Conservation (phyloP, 2,113 vertebrate species). For the Clupea harengus region DNA sequence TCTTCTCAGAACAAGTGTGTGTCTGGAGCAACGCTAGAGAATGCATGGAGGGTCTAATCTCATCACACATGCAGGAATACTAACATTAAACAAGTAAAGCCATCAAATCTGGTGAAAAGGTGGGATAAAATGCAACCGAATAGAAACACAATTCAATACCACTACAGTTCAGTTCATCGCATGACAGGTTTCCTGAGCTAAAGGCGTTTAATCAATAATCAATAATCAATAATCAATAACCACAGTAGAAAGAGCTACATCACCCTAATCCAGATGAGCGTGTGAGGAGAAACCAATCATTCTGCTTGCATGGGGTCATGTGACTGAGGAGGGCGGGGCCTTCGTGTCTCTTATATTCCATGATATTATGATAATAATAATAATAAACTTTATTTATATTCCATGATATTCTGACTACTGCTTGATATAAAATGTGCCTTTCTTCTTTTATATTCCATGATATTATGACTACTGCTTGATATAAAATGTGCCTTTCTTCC, state of each 20-base stretch:
- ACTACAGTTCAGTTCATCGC: slow-evolving; percentile 6
- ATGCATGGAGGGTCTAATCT: neutral
- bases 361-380: neutral
- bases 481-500: neutral
- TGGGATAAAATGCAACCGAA: neutral
- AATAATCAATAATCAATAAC: too few relatives aligned
- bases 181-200: slow-evolving; percentile 13
- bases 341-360: neutral
- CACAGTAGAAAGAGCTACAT: slow-evolving; percentile 16
- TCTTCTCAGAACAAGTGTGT: neutral
- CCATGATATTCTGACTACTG: neutral
- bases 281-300: neutral
- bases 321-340: neutral
- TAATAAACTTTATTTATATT: too few relatives aligned
- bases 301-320: slow-evolving; percentile 14
- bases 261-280: neutral
- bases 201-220: neutral
- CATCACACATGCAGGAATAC: slow-evolving; percentile 3
- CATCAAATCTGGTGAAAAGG: neutral
- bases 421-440: neutral
- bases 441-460: too few relatives aligned
- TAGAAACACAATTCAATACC: slow-evolving; percentile 15
- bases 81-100: slow-evolving; percentile 15
- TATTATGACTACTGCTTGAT: neutral
- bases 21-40: neutral